Evolutionary conservation across 2,888 invertebrate genomes (phyloP).

Genomic region (Chrysolina haemoptera): DNA sequence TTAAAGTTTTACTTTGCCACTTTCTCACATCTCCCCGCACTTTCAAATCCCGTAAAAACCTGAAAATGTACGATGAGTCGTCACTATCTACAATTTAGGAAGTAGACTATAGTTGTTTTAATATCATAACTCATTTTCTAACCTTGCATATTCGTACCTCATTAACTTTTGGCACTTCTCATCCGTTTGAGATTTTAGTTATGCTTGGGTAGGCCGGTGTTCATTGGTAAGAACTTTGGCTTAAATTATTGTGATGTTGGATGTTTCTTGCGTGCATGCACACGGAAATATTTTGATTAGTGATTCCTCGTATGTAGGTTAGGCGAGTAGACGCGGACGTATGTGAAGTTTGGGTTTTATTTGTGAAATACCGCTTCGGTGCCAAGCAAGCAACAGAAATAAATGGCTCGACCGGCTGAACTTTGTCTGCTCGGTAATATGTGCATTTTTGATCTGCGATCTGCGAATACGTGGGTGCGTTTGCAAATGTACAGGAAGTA

Average conservation of each 20-base stretch:
- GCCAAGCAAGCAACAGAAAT: conserved; percentile 16
- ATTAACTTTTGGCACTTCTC: not conserved
- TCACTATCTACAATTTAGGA: too few relatives aligned
- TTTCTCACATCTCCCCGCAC: too few relatives aligned
- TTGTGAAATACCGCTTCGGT: conserved; percentile 13
- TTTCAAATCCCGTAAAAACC: too few relatives aligned
- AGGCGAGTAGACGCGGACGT: not conserved
- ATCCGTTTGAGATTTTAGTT: not conserved
- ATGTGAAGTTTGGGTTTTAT: conserved; percentile 14
- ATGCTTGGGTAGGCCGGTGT: not conserved
- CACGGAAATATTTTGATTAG: conserved; percentile 2
- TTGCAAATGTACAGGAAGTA: not conserved
- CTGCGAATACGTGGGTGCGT: not conserved
- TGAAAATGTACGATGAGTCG: too few relatives aligned
- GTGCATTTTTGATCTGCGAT: not conserved
- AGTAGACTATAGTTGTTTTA: too few relatives aligned
- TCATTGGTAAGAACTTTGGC: not conserved
- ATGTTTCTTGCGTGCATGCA: not conserved
- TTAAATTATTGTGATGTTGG: not conserved
- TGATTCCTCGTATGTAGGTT: conserved; percentile 5
- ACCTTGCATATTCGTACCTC: too few relatives aligned
- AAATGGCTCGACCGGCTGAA: conserved; percentile 16
- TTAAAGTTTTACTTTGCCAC: too few relatives aligned
- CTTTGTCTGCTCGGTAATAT: not conserved
- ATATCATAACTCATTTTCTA: too few relatives aligned